These are phyloP conservation scores for Fulmarus glacialis DNA, from an alignment of 2,113 vertebrate genomes.

Conservation along the genomic window DNA sequence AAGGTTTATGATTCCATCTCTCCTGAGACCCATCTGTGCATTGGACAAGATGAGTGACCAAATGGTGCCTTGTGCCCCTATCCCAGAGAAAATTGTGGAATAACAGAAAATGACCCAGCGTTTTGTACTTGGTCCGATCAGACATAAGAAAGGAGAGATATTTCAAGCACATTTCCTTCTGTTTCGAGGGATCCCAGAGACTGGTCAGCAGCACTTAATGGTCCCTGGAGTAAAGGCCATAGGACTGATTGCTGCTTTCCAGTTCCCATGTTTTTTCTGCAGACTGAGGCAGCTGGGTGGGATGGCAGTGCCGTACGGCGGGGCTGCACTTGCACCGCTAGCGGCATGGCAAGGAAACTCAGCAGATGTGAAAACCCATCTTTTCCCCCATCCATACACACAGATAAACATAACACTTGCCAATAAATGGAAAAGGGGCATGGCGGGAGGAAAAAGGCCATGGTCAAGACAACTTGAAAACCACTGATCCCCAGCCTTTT, in stretches of 20 bases:
- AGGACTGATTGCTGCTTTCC: not conserved
- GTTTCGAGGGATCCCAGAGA: not conserved
- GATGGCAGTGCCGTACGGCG: not conserved
- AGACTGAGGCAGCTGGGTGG: not conserved
- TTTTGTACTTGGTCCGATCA: not conserved
- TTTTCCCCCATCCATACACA: not conserved
- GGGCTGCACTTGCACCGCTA: not conserved
- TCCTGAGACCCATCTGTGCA: not conserved
- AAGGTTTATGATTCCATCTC: not conserved
- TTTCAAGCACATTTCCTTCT: not conserved
- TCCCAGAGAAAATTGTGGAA: not conserved
- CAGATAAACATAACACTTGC: not conserved
- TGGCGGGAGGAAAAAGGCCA: not conserved
- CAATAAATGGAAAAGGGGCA: not conserved
- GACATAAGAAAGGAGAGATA: not conserved
- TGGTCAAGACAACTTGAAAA: not conserved
- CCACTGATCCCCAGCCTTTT: not conserved
- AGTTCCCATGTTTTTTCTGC: not conserved
- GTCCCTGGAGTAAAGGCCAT: not conserved
- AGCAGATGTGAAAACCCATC: not conserved
- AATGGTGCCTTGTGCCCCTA: not conserved
- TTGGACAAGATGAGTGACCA: not conserved
- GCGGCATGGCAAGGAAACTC: not conserved
- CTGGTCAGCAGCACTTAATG: not conserved
- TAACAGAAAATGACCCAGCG: not conserved